These are phyloP conservation scores for Pogonomyrmex barbatus DNA, from an alignment of 1,140 invertebrate genomes.

Conservation along the genomic window DNA sequence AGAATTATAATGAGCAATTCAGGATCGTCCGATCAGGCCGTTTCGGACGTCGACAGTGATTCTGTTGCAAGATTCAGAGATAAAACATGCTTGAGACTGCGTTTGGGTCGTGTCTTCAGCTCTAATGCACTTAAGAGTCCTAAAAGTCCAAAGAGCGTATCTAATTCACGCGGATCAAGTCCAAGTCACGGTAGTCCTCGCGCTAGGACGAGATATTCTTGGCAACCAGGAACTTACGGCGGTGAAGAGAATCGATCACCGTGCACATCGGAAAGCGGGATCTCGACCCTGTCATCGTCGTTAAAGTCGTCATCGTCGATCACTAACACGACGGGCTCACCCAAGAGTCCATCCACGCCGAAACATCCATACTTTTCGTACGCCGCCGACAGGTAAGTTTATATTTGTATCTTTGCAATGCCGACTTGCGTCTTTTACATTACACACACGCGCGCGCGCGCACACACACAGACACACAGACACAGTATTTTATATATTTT, in stretches of 20 bases:
- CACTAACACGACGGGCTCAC: neutral
- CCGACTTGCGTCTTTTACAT: neutral
- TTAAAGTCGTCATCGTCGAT: conserved; percentile 26
- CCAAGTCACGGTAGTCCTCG: conserved; percentile 52
- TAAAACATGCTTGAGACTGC: conserved; percentile 68
- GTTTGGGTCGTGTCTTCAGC: conserved; percentile 72
- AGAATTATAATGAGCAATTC: conserved; percentile 64
- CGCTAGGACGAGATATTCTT: conserved; percentile 67
- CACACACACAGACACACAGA: too few species aligned
- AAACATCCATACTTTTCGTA: conserved; percentile 42
- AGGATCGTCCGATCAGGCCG: conserved; percentile 13
- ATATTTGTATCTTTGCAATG: neutral
- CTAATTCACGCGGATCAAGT: conserved; percentile 66
- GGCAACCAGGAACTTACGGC: conserved; percentile 56
- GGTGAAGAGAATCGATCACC: conserved; percentile 40
- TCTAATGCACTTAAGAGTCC: conserved; percentile 58
- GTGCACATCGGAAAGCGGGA: conserved; percentile 50
- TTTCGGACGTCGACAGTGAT: conserved; percentile 3
- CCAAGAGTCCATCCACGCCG: conserved; percentile 38
- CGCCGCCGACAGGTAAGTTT: conserved; percentile 64
- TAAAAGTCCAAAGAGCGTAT: conserved; percentile 63
- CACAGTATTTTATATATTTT: too few species aligned
- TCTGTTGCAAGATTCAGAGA: conserved; percentile 31
- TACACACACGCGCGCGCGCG: too few species aligned
- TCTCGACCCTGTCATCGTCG: conserved; percentile 23